Conservation (phyloP, 1,140 invertebrate species). For the Brachionus rubens region DNA sequence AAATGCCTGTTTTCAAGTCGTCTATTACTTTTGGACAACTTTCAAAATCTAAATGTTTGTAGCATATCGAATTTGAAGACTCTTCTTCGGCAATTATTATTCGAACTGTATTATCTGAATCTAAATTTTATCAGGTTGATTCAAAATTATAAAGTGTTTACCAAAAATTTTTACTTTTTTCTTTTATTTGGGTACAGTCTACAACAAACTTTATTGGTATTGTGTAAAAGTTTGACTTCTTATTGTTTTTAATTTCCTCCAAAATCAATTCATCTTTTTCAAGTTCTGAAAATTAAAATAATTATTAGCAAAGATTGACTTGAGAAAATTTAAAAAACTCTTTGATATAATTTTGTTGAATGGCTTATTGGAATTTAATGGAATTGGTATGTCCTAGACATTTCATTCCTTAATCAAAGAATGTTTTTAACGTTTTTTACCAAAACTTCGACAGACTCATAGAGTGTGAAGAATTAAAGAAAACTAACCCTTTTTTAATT, state of each 20-base stretch:
- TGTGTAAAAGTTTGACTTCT: conserved; percentile 21
- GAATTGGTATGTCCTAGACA: no score
- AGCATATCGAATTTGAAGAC: neutral
- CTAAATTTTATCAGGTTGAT: neutral
- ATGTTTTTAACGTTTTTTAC: no score
- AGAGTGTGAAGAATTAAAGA: no score
- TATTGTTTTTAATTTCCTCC: conserved; percentile 1
- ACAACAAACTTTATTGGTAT: conserved; percentile 29
- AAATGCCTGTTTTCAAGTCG: conserved; percentile 8
- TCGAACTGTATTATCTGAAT: neutral
- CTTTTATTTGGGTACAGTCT: neutral
- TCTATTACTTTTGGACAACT: neutral
- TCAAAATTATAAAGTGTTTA: neutral
- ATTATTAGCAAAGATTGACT: no score
- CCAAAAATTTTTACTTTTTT: conserved; percentile 1
- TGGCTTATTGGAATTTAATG: no score
- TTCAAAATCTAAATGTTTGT: conserved; percentile 43
- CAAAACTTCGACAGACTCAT: no score
- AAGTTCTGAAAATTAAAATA: neutral
- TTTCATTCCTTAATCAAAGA: no score
- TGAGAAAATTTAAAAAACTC: no score
- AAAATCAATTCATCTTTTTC: neutral
- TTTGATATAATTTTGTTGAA: no score
- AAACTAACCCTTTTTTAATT: no score
- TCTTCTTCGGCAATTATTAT: conserved; percentile 38